These are phyloP conservation scores for Bilobella aurantiaca DNA, from an alignment of 1,140 invertebrate species.

Conservation along the genomic window DNA sequence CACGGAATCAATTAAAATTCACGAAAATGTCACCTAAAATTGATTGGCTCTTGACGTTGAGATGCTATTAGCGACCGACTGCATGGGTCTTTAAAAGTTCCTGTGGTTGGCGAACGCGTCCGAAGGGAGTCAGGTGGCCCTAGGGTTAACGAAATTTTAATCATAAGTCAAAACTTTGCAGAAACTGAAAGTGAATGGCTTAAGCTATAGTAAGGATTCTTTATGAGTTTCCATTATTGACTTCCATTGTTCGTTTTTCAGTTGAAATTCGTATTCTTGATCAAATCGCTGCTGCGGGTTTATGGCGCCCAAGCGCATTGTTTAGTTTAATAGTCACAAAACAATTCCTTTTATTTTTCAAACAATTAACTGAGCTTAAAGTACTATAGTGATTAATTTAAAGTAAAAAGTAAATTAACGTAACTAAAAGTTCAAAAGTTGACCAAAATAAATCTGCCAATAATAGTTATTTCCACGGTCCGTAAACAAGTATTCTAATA, in stretches of 20 bases:
- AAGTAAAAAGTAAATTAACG: too few species aligned
- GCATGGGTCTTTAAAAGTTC: conserved; percentile 33
- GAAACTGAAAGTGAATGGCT: background rate
- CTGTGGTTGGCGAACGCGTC: conserved; percentile 34
- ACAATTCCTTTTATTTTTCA: too few species aligned
- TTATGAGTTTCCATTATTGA: background rate
- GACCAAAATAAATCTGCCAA: too few species aligned
- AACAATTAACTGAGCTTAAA: too few species aligned
- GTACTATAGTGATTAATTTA: too few species aligned
- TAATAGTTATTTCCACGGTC: too few species aligned
- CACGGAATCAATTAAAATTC: background rate
- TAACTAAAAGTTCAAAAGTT: too few species aligned
- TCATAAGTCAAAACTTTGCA: background rate
- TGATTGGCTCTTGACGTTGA: conserved; percentile 39
- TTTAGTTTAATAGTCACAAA: too few species aligned
- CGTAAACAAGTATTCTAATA: too few species aligned
- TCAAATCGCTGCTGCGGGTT: background rate
- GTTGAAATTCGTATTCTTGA: background rate
- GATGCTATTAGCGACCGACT: conserved; percentile 37
- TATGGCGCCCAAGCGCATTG: too few species aligned
- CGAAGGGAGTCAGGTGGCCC: conserved; percentile 34
- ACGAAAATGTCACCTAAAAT: conserved; percentile 41
- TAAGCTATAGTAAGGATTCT: background rate
- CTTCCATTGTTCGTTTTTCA: background rate
- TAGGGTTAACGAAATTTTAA: conserved; percentile 10